Conservation (phyloP, 2,113 vertebrate species). For the Galemys pyrenaicus region DNA sequence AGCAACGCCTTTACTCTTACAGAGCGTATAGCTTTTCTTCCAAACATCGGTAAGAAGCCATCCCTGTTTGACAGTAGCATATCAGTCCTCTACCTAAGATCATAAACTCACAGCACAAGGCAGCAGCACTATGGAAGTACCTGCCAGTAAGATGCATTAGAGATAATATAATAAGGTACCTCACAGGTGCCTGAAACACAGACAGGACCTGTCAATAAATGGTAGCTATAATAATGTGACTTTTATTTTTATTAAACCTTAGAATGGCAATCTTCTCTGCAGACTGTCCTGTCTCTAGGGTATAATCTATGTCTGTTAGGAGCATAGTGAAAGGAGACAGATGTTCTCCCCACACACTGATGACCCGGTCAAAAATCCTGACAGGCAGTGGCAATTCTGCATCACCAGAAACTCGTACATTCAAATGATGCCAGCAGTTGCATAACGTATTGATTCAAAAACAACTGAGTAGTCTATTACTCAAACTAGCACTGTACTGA, state of each 20-base stretch:
- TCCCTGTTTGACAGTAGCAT: background rate
- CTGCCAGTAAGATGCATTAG: background rate
- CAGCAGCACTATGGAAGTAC: background rate
- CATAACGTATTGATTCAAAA: background rate
- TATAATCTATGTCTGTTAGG: background rate
- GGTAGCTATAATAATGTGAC: background rate
- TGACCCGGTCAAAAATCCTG: background rate
- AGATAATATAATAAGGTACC: background rate
- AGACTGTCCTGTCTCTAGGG: background rate
- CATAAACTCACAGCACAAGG: background rate
- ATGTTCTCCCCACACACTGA: background rate
- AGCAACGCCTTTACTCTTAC: background rate
- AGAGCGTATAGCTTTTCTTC: background rate
- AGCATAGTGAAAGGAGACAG: background rate
- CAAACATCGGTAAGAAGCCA: background rate
- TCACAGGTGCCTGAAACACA: background rate
- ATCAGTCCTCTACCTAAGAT: background rate
- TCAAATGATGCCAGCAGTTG: background rate
- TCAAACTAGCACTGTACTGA: slow-evolving; percentile 36
- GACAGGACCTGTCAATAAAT: background rate
- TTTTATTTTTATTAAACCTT: background rate
- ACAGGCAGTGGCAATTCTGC: background rate
- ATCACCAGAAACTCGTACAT: background rate
- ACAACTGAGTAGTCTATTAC: accelerated
- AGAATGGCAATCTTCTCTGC: background rate